Percentiles rank a stretch among this genome's conserved stretches.
Evolutionary conservation across 1,140 invertebrate genomes (phyloP).

Genomic region (Drosophila repleta): DNA sequence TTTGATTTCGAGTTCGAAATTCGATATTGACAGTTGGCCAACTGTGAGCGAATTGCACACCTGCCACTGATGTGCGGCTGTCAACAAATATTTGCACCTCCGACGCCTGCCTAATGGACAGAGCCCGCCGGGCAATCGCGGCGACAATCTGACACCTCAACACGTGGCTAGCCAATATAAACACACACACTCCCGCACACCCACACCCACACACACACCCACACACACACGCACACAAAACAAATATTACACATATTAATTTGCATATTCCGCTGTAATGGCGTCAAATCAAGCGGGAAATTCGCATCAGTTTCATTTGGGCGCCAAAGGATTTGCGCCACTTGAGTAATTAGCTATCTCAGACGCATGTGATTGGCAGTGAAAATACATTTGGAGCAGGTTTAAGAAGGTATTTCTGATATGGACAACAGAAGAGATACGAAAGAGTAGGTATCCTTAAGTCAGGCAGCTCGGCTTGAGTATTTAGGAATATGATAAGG

Average conservation of each 20-base stretch:
- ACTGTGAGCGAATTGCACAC: background rate
- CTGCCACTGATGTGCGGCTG: background rate
- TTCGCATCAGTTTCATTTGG: background rate
- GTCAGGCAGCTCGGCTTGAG: too few species aligned
- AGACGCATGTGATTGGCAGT: too few species aligned
- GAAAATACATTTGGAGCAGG: too few species aligned
- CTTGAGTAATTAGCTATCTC: background rate
- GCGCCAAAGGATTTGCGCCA: background rate
- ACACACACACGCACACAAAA: background rate
- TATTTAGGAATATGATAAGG: too few species aligned
- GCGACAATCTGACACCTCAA: conserved; percentile 4
- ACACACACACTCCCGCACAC: background rate
- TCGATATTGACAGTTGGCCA: too few species aligned
- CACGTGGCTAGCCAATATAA: background rate
- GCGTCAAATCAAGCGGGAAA: background rate
- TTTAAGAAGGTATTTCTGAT: too few species aligned
- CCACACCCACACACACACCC: background rate
- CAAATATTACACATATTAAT: conserved; percentile 1
- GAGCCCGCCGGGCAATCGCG: background rate
- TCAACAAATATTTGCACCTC: conserved; percentile 8
- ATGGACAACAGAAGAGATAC: too few species aligned
- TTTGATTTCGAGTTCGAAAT: too few species aligned
- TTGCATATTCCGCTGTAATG: background rate
- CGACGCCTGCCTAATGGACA: conserved; percentile 1
- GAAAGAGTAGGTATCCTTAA: too few species aligned